These are phyloP conservation scores for Zoanthus solanderi DNA, from an alignment of 92 coral and sea anemone species.

Conservation along the genomic window DNA sequence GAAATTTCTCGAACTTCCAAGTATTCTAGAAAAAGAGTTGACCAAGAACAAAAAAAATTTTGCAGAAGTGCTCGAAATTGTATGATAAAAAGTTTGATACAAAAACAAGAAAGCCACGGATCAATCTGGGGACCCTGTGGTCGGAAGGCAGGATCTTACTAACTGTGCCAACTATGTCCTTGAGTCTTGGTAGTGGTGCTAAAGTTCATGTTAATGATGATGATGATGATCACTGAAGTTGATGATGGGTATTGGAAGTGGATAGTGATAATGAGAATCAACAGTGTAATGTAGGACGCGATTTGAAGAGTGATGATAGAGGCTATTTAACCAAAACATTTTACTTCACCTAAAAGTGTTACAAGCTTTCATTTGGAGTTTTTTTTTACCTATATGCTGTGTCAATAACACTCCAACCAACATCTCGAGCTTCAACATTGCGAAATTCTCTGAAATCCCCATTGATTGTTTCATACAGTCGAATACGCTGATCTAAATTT, in stretches of 20 bases:
- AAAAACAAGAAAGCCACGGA: too few relatives aligned
- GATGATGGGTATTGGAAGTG: background rate
- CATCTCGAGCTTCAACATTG: constrained; percentile 84
- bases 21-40: too few relatives aligned
- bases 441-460: constrained; percentile 86
- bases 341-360: background rate
- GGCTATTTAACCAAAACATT: too few relatives aligned
- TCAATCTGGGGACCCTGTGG: too few relatives aligned
- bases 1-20: too few relatives aligned
- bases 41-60: too few relatives aligned
- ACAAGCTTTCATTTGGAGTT: background rate
- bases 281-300: too few relatives aligned
- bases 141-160: too few relatives aligned
- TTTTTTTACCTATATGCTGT: constrained; percentile 87
- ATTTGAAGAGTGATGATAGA: too few relatives aligned
- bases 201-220: background rate
- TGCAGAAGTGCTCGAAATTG: too few relatives aligned
- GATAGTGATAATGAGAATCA: background rate
- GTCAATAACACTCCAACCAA: constrained; percentile 97
- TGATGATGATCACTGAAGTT: background rate
- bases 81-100: too few relatives aligned
- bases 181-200: background rate
- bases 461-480: constrained; percentile 82
- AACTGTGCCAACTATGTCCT: too few relatives aligned
- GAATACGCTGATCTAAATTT: constrained; percentile 78